A percentile compares a stretch with the other conserved stretches of the same genome.
These are phyloP conservation scores for Hylia prasina DNA, from an alignment of 2,113 vertebrate species.

Conservation along the genomic window DNA sequence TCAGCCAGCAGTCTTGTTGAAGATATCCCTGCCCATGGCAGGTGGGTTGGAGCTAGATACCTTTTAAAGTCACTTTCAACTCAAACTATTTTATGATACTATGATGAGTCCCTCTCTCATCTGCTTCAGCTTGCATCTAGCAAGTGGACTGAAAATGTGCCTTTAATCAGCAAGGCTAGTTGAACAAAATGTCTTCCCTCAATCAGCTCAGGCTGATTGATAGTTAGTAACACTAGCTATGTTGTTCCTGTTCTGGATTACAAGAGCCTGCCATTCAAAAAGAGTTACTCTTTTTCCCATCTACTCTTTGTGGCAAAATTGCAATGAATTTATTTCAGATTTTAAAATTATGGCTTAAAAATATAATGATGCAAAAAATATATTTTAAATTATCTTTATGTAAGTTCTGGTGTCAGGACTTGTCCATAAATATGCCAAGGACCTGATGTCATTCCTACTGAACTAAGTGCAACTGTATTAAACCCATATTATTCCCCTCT, in stretches of 20 bases:
- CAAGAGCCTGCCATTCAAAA: neutral
- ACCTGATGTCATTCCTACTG: neutral
- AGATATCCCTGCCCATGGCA: neutral
- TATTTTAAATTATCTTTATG: neutral
- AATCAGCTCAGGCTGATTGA: neutral
- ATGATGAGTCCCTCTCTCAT: neutral
- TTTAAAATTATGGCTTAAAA: neutral
- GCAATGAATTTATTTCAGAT: neutral
- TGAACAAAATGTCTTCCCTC: neutral
- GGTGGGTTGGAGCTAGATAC: neutral
- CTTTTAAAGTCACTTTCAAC: neutral
- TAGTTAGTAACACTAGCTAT: neutral
- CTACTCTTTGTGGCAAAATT: neutral
- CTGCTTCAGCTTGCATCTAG: neutral
- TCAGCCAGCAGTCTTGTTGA: neutral
- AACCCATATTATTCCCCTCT: neutral
- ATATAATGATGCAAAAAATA: neutral
- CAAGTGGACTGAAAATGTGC: neutral
- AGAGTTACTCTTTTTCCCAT: neutral
- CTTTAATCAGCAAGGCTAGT: neutral
- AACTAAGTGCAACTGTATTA: neutral
- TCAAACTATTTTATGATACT: neutral
- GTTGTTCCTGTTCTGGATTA: neutral
- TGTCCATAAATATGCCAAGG: neutral
- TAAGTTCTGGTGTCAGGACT: neutral